Percentiles rank a stretch among this genome's conserved stretches.
phyloP scores from a whole-genome alignment of 1,140 invertebrate species.

The Magallana angulata region DNA sequence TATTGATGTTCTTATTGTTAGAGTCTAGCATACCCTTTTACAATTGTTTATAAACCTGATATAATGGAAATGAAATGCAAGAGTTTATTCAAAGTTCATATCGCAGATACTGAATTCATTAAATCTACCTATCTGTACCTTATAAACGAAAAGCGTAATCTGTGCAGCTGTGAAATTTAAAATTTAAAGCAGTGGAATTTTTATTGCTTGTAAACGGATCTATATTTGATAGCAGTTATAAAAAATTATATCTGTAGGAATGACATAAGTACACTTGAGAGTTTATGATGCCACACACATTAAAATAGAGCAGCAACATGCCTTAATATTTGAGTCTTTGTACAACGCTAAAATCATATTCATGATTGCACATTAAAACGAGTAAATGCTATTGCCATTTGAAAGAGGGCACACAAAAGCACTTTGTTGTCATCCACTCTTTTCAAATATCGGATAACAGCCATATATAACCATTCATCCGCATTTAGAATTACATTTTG shows the following conservation, averaged over 20 bases:
- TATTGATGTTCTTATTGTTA: neutral
- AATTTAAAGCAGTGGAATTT: neutral
- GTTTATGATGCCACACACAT: neutral
- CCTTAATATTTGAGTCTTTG: neutral
- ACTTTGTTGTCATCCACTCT: neutral
- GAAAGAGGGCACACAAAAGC: neutral
- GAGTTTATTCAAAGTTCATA: neutral
- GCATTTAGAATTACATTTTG: neutral
- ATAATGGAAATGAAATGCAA: neutral
- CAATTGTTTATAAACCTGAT: neutral
- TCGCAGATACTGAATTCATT: neutral
- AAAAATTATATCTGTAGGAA: neutral
- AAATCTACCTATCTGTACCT: neutral
- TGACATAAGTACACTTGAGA: neutral
- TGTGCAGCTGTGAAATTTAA: neutral
- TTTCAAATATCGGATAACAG: neutral
- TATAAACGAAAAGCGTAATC: neutral
- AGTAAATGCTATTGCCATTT: neutral
- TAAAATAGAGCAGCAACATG: neutral
- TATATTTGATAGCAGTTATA: neutral
- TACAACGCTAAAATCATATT: neutral
- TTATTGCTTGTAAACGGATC: neutral
- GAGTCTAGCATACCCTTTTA: neutral
- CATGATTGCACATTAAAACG: constrained; percentile 9
- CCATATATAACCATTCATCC: neutral